A percentile compares a stretch with the other conserved stretches of the same genome.
phyloP scores from a whole-genome alignment of 2,113 vertebrate species.

The Megaceryle maxima region DNA sequence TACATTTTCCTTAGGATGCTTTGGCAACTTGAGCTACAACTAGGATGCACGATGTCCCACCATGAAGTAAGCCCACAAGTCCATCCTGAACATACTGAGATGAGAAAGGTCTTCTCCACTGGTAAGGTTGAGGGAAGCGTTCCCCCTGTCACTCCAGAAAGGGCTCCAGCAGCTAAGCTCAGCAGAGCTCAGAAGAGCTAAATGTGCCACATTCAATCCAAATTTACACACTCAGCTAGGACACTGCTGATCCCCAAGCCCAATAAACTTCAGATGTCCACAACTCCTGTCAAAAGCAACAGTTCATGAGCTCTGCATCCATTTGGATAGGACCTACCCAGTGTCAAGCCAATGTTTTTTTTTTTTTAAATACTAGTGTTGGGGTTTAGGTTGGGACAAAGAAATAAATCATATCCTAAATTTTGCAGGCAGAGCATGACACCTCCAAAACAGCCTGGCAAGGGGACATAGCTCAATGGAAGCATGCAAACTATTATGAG shows the following conservation, averaged over 20 bases:
- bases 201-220: background rate
- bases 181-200: background rate
- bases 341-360: background rate
- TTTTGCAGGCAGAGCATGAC: background rate
- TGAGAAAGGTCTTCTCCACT: background rate
- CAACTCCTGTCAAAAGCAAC: background rate
- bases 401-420: background rate
- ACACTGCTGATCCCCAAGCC: background rate
- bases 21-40: background rate
- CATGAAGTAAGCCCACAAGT: background rate
- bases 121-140: background rate
- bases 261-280: background rate
- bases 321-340: background rate
- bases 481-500: background rate
- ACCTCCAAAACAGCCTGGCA: background rate
- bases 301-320: background rate
- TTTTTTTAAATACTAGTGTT: background rate
- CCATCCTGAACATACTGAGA: background rate
- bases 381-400: background rate
- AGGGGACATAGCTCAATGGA: background rate
- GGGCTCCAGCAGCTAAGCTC: background rate
- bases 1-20: background rate
- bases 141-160: background rate
- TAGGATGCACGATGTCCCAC: accelerated
- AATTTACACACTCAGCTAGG: background rate